Base-by-base conservation (phyloP, 1,140 invertebrate species). In the Mamestra configurata region DNA sequence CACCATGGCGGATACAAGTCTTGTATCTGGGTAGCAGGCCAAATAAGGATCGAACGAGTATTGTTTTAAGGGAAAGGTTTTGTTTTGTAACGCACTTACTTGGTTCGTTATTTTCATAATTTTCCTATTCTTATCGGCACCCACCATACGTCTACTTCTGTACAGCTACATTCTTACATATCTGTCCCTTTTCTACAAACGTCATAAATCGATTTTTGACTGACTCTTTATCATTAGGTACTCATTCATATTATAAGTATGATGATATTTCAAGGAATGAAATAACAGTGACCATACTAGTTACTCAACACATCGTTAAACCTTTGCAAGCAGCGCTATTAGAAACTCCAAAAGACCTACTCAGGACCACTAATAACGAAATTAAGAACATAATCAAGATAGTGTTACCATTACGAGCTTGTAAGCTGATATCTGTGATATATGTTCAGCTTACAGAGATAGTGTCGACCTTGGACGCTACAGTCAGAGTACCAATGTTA, bases 401-500 rank as follows among this genome's bases (percentile, higher is more conserved):
- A 22, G 22, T 10, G 37, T 59, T 27, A 59, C 18, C n/a, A 15
- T 49, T 49, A 53, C 24, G 37, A 43, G 20, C 15, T 13, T 11
- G 72, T 75, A 75, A 75, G 27, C n/a, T 43, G 49, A 75, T 27
- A 40, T 4, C 5, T n/a, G 31, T 75, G 72, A 59, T 59, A 75
- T 59, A 59, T 75, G 53, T 40, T 75, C 55, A 59, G 55, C 18
- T 75, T 59, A 75, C 37, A 46, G 53, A 57, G 43, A 51, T 8
- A 71, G 15, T 59, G 13, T 46, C 40, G 66, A 77, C 82, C 82
- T 81, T 84, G 82, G 73, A 20, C 61, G 31, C 18, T 31, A n/a
- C 43, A 49, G 43, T 15, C 43, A n/a, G n/a, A 51, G 51, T 71
- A 75, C 40, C 81, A 81, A 72, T 78, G 71, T 59, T 79, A 75